Base-by-base conservation (phyloP, 2,797 vertebrate genomes). In the Craterocephalus amniculus region DNA sequence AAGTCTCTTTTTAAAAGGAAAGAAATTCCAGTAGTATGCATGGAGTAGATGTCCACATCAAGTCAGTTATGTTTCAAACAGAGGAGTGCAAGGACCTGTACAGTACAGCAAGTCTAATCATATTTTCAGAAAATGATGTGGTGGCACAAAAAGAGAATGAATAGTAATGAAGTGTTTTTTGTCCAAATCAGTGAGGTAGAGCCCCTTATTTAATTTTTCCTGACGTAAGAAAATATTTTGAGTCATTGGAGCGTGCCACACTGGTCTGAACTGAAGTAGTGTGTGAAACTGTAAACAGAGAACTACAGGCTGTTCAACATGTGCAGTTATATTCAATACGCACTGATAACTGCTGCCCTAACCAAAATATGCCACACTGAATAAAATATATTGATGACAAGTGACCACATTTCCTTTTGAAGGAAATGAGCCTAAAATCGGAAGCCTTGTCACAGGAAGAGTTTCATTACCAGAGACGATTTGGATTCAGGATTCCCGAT, bases 141-240 rank as follows among this genome's bases (percentile, higher is more conserved):
- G 31, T 52, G 22, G 40, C 31, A 71, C 10, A 58, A 76, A 38
- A 59, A 6, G 16, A 12, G 63, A 10, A 76, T 20, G 5, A 51
- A 43, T 52, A 58, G 59, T 61, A 43, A 63, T 54, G 4, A 51
- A 51, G 14, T 40, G 4, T 29, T 55, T 55, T 67, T 31, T 60
- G 22, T 77, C 67, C 10, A 56, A 59, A 74, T 69, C 26, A 49
- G 36, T 88, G 90, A 93, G 92, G 89, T 93, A 93, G 89, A 86
- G 73, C 71, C 63, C 79, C 31, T 61, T 27, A 36, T 80, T 76
- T 79, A 4, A 43, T 18, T 52, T 80, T 71, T 58, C 70, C 45
- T 78, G 35, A 60, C 49, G 35, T 63, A 16, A 78, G n/a, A 38
- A 63, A 40, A 56, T 22, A 58, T 72, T 51, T 77, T 43, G 54